phyloP scores from a whole-genome alignment of 2,888 invertebrate species.

The Parascotia fuliginaria region DNA sequence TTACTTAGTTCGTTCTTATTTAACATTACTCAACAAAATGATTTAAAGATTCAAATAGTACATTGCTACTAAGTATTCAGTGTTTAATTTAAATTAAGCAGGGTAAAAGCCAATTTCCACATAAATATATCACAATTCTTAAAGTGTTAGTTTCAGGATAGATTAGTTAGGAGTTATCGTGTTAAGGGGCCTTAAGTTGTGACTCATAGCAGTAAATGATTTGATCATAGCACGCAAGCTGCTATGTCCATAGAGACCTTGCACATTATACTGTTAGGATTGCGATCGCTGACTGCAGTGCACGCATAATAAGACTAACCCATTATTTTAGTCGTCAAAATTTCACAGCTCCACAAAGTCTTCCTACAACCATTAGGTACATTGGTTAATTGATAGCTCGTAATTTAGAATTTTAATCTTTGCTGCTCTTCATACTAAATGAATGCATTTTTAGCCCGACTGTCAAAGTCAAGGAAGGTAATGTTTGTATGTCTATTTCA shows the following conservation, averaged over 20 bases:
- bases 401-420: too few relatives aligned
- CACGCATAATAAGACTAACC: neutral
- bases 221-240: slow-evolving; percentile 61
- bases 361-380: too few relatives aligned
- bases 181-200: slow-evolving; percentile 57
- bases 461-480: too few relatives aligned
- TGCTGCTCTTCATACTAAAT: too few relatives aligned
- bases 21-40: too few relatives aligned
- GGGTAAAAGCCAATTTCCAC: slow-evolving; percentile 36
- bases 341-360: too few relatives aligned
- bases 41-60: neutral
- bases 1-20: too few relatives aligned
- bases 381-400: too few relatives aligned
- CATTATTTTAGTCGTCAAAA: too few relatives aligned
- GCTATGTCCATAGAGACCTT: slow-evolving; percentile 44
- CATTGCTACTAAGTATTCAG: neutral
- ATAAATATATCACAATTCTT: slow-evolving; percentile 38
- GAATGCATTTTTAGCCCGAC: too few relatives aligned
- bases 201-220: slow-evolving; percentile 64
- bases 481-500: too few relatives aligned
- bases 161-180: slow-evolving; percentile 59
- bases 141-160: slow-evolving; percentile 51
- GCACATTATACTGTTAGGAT: neutral
- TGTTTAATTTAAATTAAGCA: slow-evolving; percentile 32
- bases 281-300: neutral